Evolutionary conservation across 2,797 vertebrate species (phyloP).

Genomic region (Cirrhinus mrigala): DNA sequence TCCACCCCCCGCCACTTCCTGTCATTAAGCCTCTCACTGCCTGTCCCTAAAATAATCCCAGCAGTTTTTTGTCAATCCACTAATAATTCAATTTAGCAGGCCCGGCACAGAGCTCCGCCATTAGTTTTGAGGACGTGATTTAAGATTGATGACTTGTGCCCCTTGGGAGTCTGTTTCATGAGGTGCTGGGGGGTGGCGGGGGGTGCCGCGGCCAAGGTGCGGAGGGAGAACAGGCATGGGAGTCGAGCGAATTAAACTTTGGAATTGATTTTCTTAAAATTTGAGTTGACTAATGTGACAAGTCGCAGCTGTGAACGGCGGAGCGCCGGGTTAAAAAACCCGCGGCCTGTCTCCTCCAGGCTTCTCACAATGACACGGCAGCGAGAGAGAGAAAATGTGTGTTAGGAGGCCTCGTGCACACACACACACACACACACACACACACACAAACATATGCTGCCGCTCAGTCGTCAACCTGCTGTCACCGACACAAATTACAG

Average conservation of each 20-base stretch:
- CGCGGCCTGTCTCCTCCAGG: conserved; percentile 83
- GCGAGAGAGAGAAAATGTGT: conserved; percentile 57
- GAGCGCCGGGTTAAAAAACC: conserved; percentile 66
- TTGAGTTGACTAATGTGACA: conserved; percentile 85
- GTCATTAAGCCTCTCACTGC: conserved; percentile 77
- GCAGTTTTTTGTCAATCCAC: conserved; percentile 82
- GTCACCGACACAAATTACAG: conserved; percentile 86
- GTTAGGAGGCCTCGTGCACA: conserved; percentile 58
- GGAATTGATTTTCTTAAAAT: conserved; percentile 85
- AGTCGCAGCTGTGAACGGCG: conserved; percentile 83
- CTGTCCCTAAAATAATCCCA: conserved; percentile 76
- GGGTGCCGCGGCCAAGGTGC: conserved; percentile 68
- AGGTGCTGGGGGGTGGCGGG: conserved; percentile 39
- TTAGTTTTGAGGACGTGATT: conserved; percentile 83
- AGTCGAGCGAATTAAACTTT: conserved; percentile 83
- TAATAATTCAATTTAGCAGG: conserved; percentile 86
- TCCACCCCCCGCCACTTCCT: conserved; percentile 42
- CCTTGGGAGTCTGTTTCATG: conserved; percentile 75
- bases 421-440: conserved; percentile 53
- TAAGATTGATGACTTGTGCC: conserved; percentile 87
- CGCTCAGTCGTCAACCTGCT: conserved; percentile 84
- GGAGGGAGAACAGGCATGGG: conserved; percentile 74
- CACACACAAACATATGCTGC: conserved; percentile 72
- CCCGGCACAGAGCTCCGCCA: conserved; percentile 75
- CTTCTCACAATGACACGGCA: conserved; percentile 81